Conservation (phyloP, 1,140 invertebrate genomes). For the Acyrthosiphon pisum region DNA sequence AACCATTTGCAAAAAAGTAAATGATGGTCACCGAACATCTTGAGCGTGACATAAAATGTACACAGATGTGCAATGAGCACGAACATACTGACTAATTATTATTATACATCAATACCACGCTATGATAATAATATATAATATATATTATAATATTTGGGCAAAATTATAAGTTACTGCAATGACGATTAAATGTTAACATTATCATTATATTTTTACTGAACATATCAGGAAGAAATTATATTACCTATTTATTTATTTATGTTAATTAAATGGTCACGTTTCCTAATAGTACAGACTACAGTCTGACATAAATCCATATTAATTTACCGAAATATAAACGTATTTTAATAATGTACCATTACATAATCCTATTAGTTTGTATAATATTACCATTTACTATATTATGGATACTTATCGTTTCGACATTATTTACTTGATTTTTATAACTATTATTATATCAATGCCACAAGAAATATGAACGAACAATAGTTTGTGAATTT, state of each 20-base stretch:
- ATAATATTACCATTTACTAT: no score
- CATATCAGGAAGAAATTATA: not conserved
- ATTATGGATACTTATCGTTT: not conserved
- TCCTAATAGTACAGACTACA: no score
- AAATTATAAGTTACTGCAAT: not conserved
- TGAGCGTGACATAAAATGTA: not conserved
- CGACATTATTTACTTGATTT: not conserved
- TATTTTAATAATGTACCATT: no score
- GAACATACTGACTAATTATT: not conserved
- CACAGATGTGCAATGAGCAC: not conserved
- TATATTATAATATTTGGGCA: not conserved
- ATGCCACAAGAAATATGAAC: not conserved
- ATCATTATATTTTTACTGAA: not conserved
- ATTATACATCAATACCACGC: not conserved
- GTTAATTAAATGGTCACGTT: no score
- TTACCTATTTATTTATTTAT: not conserved
- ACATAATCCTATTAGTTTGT: no score
- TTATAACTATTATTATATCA: not conserved
- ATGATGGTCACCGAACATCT: not conserved
- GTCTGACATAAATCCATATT: no score
- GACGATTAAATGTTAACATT: not conserved
- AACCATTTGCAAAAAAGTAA: not conserved
- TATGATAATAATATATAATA: not conserved
- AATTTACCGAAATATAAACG: no score
- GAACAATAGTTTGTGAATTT: not conserved